phyloP scores from a whole-genome alignment of 2,113 vertebrate species.

The Eurypyga helias region DNA sequence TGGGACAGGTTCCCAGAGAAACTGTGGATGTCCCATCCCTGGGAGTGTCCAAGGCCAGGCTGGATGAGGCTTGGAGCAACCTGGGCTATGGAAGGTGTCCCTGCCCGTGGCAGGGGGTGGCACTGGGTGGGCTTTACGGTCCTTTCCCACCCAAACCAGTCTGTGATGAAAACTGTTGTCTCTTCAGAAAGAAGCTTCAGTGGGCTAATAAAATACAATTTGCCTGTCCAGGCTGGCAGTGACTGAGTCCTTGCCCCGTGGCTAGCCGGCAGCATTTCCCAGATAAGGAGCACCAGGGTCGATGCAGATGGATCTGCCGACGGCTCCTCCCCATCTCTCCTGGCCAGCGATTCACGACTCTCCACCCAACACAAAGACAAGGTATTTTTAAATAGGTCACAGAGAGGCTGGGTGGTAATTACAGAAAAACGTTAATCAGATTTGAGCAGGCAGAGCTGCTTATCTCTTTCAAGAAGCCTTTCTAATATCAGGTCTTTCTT shows the following conservation, averaged over 20 bases:
- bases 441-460: slow-evolving; percentile 48
- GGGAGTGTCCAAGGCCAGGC: too few species aligned
- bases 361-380: slow-evolving; percentile 8
- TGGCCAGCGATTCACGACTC: not conserved
- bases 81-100: too few species aligned
- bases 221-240: fast-evolving
- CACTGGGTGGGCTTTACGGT: too few species aligned
- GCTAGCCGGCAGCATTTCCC: fast-evolving
- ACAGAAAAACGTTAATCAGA: slow-evolving; percentile 49
- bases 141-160: too few species aligned
- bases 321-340: not conserved
- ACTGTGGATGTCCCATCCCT: too few species aligned
- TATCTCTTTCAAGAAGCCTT: not conserved
- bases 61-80: too few species aligned
- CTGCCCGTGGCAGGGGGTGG: too few species aligned
- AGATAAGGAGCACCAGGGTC: not conserved
- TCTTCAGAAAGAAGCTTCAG: not conserved
- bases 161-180: not conserved
- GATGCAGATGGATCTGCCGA: not conserved
- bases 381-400: slow-evolving; percentile 48
- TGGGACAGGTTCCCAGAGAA: too few species aligned
- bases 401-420: slow-evolving; percentile 37
- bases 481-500: not conserved
- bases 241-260: fast-evolving
- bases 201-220: fast-evolving